These are phyloP conservation scores for Halichondria panicea DNA, from an alignment of 37 sponge, comb jelly and placozoan species.

Conservation along the genomic window DNA sequence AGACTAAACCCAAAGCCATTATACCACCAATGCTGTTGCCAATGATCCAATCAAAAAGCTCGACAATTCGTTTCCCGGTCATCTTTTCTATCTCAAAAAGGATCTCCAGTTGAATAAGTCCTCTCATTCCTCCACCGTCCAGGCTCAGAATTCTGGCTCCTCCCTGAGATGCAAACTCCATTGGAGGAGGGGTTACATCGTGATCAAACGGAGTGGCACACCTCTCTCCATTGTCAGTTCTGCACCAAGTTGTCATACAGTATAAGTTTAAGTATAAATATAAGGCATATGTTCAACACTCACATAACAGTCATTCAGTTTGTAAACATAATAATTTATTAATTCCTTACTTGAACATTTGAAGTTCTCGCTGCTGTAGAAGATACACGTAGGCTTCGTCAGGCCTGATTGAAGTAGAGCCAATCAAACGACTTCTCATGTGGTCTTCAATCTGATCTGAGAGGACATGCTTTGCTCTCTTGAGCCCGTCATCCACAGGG, in stretches of 20 bases:
- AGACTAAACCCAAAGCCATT: slow-evolving; percentile 55
- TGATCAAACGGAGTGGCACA: no score
- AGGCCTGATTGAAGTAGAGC: background rate
- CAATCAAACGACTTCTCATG: slow-evolving; percentile 24
- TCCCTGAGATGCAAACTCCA: no score
- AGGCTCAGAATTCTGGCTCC: slow-evolving; percentile 55
- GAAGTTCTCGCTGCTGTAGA: slow-evolving; percentile 38
- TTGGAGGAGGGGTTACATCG: no score
- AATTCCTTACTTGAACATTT: slow-evolving; percentile 21
- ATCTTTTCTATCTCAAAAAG: slow-evolving; percentile 28
- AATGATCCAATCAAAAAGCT: slow-evolving; percentile 76
- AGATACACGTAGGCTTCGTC: slow-evolving; percentile 41
- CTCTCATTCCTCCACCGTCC: slow-evolving; percentile 69
- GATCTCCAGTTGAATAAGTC: slow-evolving; percentile 54
- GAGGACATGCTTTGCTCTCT: background rate
- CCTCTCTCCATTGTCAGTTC: no score
- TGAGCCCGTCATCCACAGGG: background rate
- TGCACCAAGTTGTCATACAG: no score
- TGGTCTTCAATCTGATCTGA: slow-evolving; percentile 19
- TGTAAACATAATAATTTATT: no score
- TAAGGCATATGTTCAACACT: no score
- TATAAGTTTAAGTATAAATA: no score
- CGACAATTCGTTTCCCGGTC: slow-evolving; percentile 50
- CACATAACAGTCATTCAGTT: no score
- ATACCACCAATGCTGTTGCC: slow-evolving; percentile 61